These are phyloP conservation scores for Drosophila prolongata DNA, from an alignment of 2,888 invertebrate genomes.

Conservation along the genomic window DNA sequence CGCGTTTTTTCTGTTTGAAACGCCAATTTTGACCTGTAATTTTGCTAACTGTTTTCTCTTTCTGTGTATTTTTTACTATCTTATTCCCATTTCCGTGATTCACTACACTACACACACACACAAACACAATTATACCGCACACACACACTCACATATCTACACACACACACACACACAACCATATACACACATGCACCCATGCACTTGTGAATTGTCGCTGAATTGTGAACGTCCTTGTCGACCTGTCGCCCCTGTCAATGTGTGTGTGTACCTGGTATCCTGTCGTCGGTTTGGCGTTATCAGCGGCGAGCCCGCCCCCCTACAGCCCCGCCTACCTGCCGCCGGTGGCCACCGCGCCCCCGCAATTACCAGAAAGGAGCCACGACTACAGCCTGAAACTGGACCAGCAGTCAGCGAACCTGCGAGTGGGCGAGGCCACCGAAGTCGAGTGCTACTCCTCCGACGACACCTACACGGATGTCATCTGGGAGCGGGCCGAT, in stretches of 20 bases:
- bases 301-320: conserved; percentile 18
- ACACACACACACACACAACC: conserved; percentile 22
- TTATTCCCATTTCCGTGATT: conserved; percentile 46
- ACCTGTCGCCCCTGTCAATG: conserved; percentile 32
- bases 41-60: conserved; percentile 74
- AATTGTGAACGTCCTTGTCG: conserved; percentile 64
- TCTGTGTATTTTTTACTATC: conserved; percentile 72
- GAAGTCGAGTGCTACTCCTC: conserved; percentile 84
- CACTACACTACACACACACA: conserved; percentile 32
- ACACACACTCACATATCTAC: conserved; percentile 17
- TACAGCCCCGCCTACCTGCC: conserved; percentile 52
- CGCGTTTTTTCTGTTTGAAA: conserved; percentile 55
- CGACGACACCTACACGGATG: conserved; percentile 79
- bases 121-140: background rate
- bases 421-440: conserved; percentile 83
- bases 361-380: conserved; percentile 39
- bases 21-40: conserved; percentile 56
- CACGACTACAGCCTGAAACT: conserved; percentile 80
- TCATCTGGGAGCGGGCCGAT: conserved; percentile 83
- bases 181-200: conserved; percentile 39
- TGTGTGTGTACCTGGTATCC: conserved; percentile 11
- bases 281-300: conserved; percentile 16
- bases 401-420: conserved; percentile 81
- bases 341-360: conserved; percentile 48
- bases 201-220: conserved; percentile 69